Conservation (phyloP, 2,113 vertebrate species). For the Chrysemys picta region DNA sequence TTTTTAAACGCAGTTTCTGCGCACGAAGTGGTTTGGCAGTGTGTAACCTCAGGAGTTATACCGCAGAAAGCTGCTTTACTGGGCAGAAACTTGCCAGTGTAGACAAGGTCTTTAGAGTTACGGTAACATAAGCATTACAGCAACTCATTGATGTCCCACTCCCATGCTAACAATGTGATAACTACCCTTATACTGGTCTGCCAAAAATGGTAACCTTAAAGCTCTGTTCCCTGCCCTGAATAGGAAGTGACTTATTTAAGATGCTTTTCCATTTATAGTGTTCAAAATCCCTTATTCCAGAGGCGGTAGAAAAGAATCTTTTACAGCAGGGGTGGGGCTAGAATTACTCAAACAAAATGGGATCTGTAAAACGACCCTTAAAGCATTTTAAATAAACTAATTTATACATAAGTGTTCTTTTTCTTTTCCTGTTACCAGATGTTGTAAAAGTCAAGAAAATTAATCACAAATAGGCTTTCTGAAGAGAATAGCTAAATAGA, state of each 20-base stretch:
- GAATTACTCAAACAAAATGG: conserved; percentile 17
- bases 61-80: no score
- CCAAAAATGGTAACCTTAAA: not conserved
- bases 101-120: no score
- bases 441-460: conserved; percentile 52
- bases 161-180: not conserved
- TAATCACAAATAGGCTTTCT: conserved; percentile 46
- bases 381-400: conserved; percentile 41
- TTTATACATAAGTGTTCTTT: conserved; percentile 50
- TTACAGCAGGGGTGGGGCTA: conserved; percentile 30
- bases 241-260: not conserved
- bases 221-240: not conserved
- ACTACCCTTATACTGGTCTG: not conserved
- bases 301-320: not conserved
- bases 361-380: not conserved
- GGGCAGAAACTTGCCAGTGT: no score
- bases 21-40: no score
- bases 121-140: not conserved
- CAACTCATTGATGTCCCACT: not conserved
- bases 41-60: no score
- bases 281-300: not conserved
- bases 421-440: conserved; percentile 39
- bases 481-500: conserved; percentile 46
- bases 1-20: no score
- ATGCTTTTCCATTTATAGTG: no score